Percentiles rank a stretch among this genome's conserved stretches.
Evolutionary conservation across 2,888 invertebrate species (phyloP).

Genomic region (Cataglyphis livida): DNA sequence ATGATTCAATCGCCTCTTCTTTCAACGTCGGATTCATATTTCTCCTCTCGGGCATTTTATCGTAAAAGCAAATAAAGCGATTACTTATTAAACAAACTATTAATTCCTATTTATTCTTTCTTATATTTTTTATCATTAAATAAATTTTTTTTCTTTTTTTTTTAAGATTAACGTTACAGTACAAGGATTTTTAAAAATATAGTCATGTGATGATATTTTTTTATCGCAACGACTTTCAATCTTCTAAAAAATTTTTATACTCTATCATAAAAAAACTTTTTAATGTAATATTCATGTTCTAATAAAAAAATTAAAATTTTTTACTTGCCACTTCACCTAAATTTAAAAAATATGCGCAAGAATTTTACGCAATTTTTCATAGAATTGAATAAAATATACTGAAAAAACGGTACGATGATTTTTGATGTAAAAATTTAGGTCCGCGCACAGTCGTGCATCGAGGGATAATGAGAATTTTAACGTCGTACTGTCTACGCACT

Average conservation of each 20-base stretch:
- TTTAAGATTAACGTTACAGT: neutral
- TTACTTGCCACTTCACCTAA: neutral
- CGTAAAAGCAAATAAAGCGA: neutral
- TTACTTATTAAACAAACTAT: conserved; percentile 5
- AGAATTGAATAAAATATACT: conserved; percentile 5
- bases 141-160: conserved; percentile 4
- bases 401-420: neutral
- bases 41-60: conserved; percentile 1
- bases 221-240: neutral
- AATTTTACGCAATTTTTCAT: conserved; percentile 7
- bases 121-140: conserved; percentile 1
- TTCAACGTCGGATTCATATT: neutral
- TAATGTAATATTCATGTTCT: conserved; percentile 6
- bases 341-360: neutral
- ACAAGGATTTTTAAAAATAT: neutral
- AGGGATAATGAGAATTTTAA: conserved; percentile 12
- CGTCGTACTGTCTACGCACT: neutral
- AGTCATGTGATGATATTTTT: neutral
- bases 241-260: neutral
- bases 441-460: neutral
- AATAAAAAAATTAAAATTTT: conserved; percentile 8
- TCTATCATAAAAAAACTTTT: neutral
- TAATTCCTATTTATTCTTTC: neutral
- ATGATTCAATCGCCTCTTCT: neutral
- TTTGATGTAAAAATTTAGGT: conserved; percentile 3